Evolutionary conservation across 2,797 vertebrate genomes (phyloP), one percentile per base, ranked within the genome.

Genomic region (Macropodus opercularis): DNA sequence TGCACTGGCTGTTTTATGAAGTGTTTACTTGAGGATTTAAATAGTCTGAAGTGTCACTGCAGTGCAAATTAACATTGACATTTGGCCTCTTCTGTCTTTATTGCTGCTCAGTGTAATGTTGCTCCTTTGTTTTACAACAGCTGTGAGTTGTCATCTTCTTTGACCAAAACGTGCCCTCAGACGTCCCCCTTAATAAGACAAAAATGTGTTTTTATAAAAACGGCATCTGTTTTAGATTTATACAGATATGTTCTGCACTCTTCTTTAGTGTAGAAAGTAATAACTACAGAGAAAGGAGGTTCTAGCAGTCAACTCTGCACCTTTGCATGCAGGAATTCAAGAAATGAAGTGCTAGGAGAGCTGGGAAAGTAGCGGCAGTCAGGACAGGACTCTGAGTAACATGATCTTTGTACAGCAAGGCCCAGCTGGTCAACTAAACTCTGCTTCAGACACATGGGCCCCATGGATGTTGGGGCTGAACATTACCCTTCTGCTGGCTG

Each of bases 341-440:
- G 29, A 24, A 70, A 41, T 11, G 15, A 67, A 69, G 72, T 72
- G 72, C 54, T 56, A 2, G 39, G 41, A 70, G 69, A 79, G 70
- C 63, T 75, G 68, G 65, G 72, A 69, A 70, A 63, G 70, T 56
- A 63, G 66, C 22, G 36, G 62, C 68, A 63, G 76, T 32, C 21
- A 51, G 72, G 72, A 71, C 78, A 36, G 64, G 50, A 24, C 61
- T 73, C 49, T 47, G 15, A 42, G 87, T 69, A 89, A 89, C 68
- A 40, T 66, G 83, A 91, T 78, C 79, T 22, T 40, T 23, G 52
- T 10, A 60, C 71, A 36, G 70, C 68, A 64, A 42, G 71, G 47
- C 68, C 75, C 85, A 88, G 81, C 82, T 84, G 84, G 82, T 79
- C 19, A 2, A 46, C 19, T 56, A 67, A 26, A 4, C 4, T 26